Evolutionary conservation across 2,113 vertebrate species (phyloP), one percentile per base, ranked within the genome.

Genomic region (Sebastes schlegelii): DNA sequence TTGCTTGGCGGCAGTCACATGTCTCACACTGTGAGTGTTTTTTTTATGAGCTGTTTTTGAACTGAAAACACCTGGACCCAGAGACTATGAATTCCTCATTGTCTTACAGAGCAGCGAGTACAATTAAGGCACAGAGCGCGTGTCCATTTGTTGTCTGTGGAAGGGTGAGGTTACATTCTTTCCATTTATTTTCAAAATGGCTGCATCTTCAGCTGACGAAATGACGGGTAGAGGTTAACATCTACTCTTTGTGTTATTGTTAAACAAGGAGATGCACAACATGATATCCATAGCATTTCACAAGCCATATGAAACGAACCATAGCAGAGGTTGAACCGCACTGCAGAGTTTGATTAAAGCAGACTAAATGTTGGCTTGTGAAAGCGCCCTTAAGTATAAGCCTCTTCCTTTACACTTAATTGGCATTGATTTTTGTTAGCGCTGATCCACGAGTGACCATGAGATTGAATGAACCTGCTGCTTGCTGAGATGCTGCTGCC

Each of bases 41-140:
- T 90, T 92, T 93, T 26, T 85, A 92, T 77, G 80, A 87, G 92
- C 78, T 80, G 83, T 84, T 90, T 91, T 88, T 89, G 52, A 93
- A 90, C 82, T 83, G 55, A 87, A 85, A 94, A 89, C 94, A 93
- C 94, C 91, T 94, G 94, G 88, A 88, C 70, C 17, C 26, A 8
- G 58, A 70, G 77, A 74, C 77, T 49, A 61, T 72, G 79, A 91
- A 86, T 91, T 92, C 76, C 83, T 82, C 80, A 80, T 92, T 86
- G 91, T 89, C 89, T 84, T 89, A 34, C 64, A 64, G 78, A 84
- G 60, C 84, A 40, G 62, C 5, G 14, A 83, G 79, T 43, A 74
- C 88, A 89, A 87, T 94, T 91, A 89, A 82, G 69, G 9, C 80
- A 51, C 42, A 55, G 69, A 26, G 40, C 4, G 55, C 66, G 14